phyloP scores from a whole-genome alignment of 2,888 invertebrate species.

The Parnassius glacialis region DNA sequence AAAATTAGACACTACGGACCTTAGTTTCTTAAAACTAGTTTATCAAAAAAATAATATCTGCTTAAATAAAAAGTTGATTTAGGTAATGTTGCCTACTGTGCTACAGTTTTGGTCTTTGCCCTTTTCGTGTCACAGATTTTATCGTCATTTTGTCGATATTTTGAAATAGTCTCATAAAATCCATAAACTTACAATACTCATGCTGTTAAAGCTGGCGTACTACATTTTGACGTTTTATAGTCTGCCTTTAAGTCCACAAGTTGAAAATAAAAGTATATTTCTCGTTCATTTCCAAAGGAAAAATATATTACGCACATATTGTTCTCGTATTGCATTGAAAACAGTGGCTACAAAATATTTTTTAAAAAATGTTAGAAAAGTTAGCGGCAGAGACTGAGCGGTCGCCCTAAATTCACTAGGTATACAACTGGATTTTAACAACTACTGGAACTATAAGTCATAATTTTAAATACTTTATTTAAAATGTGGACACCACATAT shows the following conservation, averaged over 20 bases:
- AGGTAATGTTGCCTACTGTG: no score
- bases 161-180: constrained; percentile 20
- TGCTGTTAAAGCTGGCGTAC: constrained; percentile 10
- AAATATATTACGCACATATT: constrained; percentile 9
- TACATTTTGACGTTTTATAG: constrained; percentile 22
- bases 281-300: constrained; percentile 16
- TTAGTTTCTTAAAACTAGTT: no score
- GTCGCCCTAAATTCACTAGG: no score
- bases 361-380: no score
- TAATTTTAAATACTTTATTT: no score
- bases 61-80: no score
- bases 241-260: constrained; percentile 15
- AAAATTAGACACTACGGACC: no score
- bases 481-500: no score
- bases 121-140: constrained; percentile 4
- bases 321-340: constrained; percentile 8
- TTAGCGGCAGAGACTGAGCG: no score
- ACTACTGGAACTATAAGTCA: no score
- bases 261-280: constrained; percentile 27
- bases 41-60: no score
- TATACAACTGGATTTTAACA: no score
- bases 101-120: not conserved
- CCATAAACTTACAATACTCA: constrained; percentile 22
- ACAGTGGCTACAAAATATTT: not conserved
- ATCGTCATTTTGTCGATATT: constrained; percentile 15